phyloP scores from a whole-genome alignment of 2,888 invertebrate species.

The Venusia cambrica region DNA sequence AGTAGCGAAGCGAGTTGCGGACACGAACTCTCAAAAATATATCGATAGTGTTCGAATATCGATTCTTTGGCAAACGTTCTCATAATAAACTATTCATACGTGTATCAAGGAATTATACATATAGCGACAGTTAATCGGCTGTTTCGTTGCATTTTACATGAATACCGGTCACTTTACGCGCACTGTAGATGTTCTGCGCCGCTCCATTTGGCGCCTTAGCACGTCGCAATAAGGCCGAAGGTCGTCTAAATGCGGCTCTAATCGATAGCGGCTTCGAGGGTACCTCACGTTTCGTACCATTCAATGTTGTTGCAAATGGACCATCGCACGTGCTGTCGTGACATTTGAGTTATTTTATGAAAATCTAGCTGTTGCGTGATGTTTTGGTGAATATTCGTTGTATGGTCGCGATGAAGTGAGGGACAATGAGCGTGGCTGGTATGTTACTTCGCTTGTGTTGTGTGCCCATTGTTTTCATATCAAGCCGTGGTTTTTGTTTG shows the following conservation, averaged over 20 bases:
- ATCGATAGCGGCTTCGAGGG: slow-evolving; percentile 18
- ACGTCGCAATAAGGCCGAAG: slow-evolving; percentile 15
- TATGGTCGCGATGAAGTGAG: slow-evolving; percentile 8
- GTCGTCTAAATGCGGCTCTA: slow-evolving; percentile 19
- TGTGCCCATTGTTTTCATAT: slow-evolving; percentile 1
- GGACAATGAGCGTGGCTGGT: slow-evolving; percentile 12
- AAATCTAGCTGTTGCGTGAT: slow-evolving; percentile 5
- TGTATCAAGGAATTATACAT: slow-evolving; percentile 13
- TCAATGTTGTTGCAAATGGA: slow-evolving; percentile 22
- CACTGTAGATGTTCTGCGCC: background rate
- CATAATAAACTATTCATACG: slow-evolving; percentile 12
- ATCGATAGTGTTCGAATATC: slow-evolving; percentile 4
- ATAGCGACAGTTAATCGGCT: slow-evolving; percentile 6
- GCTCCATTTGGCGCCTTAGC: slow-evolving; percentile 7
- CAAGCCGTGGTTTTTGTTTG: slow-evolving; percentile 6
- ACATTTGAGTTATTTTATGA: slow-evolving; percentile 14
- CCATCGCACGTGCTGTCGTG: slow-evolving; percentile 19
- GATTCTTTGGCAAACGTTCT: slow-evolving; percentile 4
- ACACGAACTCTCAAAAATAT: background rate
- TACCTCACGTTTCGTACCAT: slow-evolving; percentile 20
- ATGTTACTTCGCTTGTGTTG: too few species aligned
- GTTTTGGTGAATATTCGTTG: slow-evolving; percentile 4
- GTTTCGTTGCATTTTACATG: slow-evolving; percentile 21
- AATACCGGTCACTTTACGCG: slow-evolving; percentile 12
- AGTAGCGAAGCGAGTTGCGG: slow-evolving; percentile 1